Base-by-base conservation (phyloP, 2,888 invertebrate species). In the Myopa testacea region DNA sequence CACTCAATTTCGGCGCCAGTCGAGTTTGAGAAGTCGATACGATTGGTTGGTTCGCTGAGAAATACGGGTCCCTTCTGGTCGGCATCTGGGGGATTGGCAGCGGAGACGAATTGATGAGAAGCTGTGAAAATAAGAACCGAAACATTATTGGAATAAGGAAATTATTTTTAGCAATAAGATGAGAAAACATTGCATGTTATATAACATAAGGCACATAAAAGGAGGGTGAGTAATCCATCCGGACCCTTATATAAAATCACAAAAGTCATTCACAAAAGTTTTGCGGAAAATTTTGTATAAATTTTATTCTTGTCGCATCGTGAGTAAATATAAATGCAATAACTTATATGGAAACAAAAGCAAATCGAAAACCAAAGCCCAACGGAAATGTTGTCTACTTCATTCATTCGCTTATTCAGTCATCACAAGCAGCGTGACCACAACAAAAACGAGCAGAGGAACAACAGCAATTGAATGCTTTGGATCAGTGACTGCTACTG, bases 1-100 rank as follows among this genome's bases (percentile, higher is more conserved):
- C 98, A 98, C 89, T 97, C 96, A 80, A 98, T 95, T 84, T 95
- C 94, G 80, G 96, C 95, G 85, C 97, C 97, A 78, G 96, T 96
- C 83, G 96, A 96, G 90, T 98, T 98, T 83, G 96, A 96, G 90
- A 98, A 97, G 90, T 96, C 97, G 82, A 98, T 93, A 84, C 96
- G 93, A 90, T 96, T 96, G 81, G 95, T 94, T 76, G 97, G 97
- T 91, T 97, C 97, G 85, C 95, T 95, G 85, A 96, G 93, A 90
- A 97, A 97, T 82, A 96, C 95, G 58, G 98, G 98, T 84, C 97
- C 98, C 90, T 94, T 93, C 68, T 93, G 93, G 85, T 94, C 94
- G 88, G 94, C 94, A 90, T 95, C 94, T 63, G 89, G 87, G 84
- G 88, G 87, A 82, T 86, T 89, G 79, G 85, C 88, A 76, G 88